These are phyloP conservation scores for Amblyopsis rosae DNA, from an alignment of 2,113 vertebrate species.

Conservation along the genomic window DNA sequence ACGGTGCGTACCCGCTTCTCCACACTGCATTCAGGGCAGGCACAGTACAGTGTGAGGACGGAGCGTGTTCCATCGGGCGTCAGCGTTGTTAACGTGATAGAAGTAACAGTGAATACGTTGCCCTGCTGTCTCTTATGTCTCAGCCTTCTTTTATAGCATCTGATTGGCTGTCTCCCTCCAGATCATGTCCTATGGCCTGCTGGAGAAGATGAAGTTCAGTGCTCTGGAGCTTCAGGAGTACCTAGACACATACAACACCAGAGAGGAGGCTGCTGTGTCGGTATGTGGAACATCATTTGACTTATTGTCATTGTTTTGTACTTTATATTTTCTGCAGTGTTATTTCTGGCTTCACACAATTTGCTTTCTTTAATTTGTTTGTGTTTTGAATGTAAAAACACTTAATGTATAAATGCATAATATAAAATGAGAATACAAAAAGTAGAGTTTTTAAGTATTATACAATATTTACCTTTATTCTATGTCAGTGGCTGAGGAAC, in stretches of 20 bases:
- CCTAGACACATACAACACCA: slow-evolving; percentile 94
- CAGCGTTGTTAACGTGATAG: too few species aligned
- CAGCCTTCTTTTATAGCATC: not conserved
- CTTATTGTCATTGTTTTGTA: too few species aligned
- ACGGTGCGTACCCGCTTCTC: slow-evolving; percentile 81
- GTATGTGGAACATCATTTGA: slow-evolving; percentile 68
- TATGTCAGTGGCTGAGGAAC: slow-evolving; percentile 91
- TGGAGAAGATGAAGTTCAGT: slow-evolving; percentile 98
- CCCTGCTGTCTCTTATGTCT: not conserved
- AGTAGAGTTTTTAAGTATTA: too few species aligned
- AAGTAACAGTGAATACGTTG: too few species aligned
- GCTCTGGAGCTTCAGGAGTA: slow-evolving; percentile 97
- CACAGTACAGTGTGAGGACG: not conserved
- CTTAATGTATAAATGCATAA: too few species aligned
- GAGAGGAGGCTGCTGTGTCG: slow-evolving; percentile 90
- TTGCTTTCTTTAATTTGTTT: too few species aligned
- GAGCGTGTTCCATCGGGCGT: too few species aligned
- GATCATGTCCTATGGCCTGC: slow-evolving; percentile 96
- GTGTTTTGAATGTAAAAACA: too few species aligned
- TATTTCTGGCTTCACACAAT: too few species aligned
- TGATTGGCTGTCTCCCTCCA: slow-evolving; percentile 56
- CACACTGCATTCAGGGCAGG: not conserved
- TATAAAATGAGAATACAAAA: too few species aligned
- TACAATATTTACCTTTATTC: not conserved
- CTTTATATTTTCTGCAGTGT: too few species aligned